Evolutionary conservation across 1,140 invertebrate species (phyloP), one percentile per base, ranked within the genome.

Genomic region (Mesaphorura yosii): DNA sequence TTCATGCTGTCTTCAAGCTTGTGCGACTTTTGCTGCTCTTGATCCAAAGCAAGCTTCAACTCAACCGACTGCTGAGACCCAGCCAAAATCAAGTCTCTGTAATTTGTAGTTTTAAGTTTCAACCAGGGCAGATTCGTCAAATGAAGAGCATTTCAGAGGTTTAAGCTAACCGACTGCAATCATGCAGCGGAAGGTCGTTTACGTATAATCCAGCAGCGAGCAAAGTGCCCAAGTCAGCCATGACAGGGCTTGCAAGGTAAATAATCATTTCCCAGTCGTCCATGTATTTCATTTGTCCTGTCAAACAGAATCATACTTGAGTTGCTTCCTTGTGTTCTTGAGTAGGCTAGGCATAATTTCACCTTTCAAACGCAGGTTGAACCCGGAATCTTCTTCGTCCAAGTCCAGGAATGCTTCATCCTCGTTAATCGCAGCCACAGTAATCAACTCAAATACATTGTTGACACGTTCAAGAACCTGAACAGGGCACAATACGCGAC

Each of bases 211-310:
- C 93, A 1, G 86, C 77, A 3, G 81, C 81, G 37, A 94, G 86
- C 60, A 97, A 76, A 0, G 85, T 83, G 41, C 88, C 84, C 7
- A 97, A 70, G 68, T 92, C 88, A 0, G 87, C 84, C 86, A 96
- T 91, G 54, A 96, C 86, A 0, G 93, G 93, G 0, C 90, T 95
- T 15, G 87, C 91, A 20, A 97, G 73, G 67, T 93, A 97, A 77
- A 95, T 87, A 72, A 97, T 91, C 80, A 90, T 86, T 57, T 86
- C 80, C 93, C 92, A 97, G 64, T 94, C 90, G 54, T 89, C 85
- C 87, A 97, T 93, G 67, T 90, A 94, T 64, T 96, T 84, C 92
- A 98, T 97, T 77, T 96, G 91, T 63, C 91, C 90, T 86, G 65
- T 52, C 10, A 40, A 26, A 49, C 39, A 7, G 6, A 25, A 38